phyloP scores from a whole-genome alignment of 2,888 invertebrate genomes.

The Amphimallon solstitiale region DNA sequence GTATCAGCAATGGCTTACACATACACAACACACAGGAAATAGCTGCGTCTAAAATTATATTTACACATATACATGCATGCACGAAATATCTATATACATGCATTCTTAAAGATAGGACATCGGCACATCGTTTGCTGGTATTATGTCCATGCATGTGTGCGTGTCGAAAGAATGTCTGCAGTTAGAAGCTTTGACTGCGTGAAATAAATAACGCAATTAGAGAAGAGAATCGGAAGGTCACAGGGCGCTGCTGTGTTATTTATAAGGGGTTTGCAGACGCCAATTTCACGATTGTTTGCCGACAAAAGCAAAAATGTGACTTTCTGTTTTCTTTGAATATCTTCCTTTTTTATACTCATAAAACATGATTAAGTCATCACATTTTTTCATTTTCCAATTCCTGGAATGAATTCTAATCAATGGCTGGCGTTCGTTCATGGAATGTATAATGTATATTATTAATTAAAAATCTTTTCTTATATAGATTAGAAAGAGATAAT shows the following conservation, averaged over 20 bases:
- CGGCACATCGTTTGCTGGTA: constrained; percentile 12
- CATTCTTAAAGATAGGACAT: constrained; percentile 19
- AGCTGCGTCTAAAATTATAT: constrained; percentile 51
- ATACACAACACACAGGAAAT: constrained; percentile 49
- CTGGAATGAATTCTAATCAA: too few relatives aligned
- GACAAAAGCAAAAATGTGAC: constrained; percentile 23
- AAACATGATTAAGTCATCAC: too few relatives aligned
- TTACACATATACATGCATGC: constrained; percentile 29
- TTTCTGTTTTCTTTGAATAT: constrained; percentile 16
- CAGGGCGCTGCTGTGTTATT: constrained; percentile 11
- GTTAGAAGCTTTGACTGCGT: constrained; percentile 1
- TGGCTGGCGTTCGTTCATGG: too few relatives aligned
- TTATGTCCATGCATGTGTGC: not conserved
- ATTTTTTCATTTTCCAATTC: too few relatives aligned
- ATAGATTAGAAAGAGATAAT: too few relatives aligned
- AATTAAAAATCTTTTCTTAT: too few relatives aligned
- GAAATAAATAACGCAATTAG: constrained; percentile 4
- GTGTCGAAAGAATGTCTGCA: constrained; percentile 15
- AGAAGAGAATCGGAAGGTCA: constrained; percentile 23
- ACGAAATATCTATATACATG: constrained; percentile 14
- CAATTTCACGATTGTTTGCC: constrained; percentile 26
- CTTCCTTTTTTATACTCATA: too few relatives aligned
- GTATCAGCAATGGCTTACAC: not conserved
- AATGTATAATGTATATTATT: too few relatives aligned
- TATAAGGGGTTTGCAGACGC: constrained; percentile 13